Conservation (phyloP, 2,113 vertebrate genomes). For the Lagopus muta region DNA sequence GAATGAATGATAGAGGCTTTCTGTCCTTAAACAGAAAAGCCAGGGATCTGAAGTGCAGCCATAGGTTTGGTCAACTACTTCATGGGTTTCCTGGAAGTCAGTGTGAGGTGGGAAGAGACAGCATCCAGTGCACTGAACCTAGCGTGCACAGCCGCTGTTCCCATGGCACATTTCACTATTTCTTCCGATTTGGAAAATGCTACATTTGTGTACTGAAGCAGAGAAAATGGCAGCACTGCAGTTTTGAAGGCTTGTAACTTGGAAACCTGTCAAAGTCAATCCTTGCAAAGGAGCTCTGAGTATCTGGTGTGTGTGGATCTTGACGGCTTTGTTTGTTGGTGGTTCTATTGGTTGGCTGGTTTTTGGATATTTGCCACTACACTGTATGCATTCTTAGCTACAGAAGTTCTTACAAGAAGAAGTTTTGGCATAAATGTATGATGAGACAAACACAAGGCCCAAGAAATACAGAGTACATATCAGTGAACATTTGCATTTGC, state of each 20-base stretch:
- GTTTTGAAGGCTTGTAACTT: not conserved
- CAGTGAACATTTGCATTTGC: not conserved
- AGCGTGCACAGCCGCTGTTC: not conserved
- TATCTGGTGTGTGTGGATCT: not conserved
- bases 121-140: not conserved
- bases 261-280: not conserved
- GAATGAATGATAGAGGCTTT: not conserved
- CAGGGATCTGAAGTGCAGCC: not conserved
- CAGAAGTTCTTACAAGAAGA: not conserved
- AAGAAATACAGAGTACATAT: not conserved
- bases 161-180: not conserved
- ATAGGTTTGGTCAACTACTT: not conserved
- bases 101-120: not conserved
- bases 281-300: not conserved
- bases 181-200: not conserved
- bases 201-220: not conserved
- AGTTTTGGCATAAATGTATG: not conserved
- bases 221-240: not conserved
- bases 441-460: not conserved
- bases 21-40: not conserved
- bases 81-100: not conserved
- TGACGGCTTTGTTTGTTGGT: not conserved
- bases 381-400: not conserved
- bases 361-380: not conserved
- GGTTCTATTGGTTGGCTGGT: not conserved